A percentile compares a stretch with the other conserved stretches of the same genome.
Evolutionary conservation across 2,113 vertebrate species (phyloP).

Genomic region (Nannobrachium achirus): DNA sequence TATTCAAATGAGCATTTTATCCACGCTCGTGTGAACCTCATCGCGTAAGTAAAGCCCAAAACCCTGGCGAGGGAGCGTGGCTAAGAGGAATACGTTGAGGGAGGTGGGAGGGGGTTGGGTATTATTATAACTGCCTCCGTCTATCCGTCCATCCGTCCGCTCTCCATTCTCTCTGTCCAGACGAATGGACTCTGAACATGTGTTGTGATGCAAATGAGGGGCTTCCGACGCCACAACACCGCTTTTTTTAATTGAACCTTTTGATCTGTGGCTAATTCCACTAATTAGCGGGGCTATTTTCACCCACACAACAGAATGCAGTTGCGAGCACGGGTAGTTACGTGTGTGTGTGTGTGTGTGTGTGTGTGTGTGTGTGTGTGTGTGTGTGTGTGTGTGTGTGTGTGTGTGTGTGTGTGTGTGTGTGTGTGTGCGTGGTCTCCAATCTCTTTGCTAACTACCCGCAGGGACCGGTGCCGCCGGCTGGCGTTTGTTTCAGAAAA

Average conservation of each 20-base stretch:
- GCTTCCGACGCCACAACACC: constrained; percentile 24
- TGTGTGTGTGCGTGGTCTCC: constrained; percentile 8
- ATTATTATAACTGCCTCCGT: constrained; percentile 5
- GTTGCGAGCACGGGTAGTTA: constrained; percentile 7
- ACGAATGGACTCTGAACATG: constrained; percentile 37
- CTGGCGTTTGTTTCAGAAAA: constrained; percentile 61
- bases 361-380: constrained; percentile 14
- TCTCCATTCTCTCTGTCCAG: neutral
- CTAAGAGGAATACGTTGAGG: constrained; percentile 11
- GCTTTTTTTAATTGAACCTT: constrained; percentile 76
- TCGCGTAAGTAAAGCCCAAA: neutral
- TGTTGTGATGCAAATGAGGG: constrained; percentile 72
- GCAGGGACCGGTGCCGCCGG: constrained; percentile 39
- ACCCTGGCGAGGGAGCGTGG: neutral
- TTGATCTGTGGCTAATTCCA: constrained; percentile 78
- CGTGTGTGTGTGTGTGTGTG: constrained; percentile 8
- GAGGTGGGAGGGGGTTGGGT: no score
- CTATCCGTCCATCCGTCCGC: constrained; percentile 5
- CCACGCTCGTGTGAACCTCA: neutral
- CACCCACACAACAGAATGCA: constrained; percentile 57
- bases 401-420: constrained; percentile 8
- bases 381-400: constrained; percentile 20
- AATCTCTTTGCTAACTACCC: constrained; percentile 33
- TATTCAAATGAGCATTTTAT: no score
- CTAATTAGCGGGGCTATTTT: constrained; percentile 71